Conservation (phyloP, 1,140 invertebrate genomes). For the Drosophila pandora region DNA sequence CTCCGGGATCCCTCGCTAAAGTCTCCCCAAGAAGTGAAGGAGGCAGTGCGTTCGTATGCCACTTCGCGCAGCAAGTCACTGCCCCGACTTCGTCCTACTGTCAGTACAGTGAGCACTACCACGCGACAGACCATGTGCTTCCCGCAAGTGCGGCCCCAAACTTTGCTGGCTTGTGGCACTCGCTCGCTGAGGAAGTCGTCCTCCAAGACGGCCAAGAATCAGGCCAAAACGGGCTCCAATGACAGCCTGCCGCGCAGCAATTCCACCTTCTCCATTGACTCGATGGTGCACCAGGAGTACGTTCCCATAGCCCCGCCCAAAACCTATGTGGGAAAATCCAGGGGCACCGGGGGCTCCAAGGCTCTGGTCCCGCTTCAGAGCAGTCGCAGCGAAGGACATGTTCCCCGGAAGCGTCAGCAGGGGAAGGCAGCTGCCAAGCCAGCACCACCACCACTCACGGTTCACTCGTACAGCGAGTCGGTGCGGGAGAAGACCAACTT, state of each 20-base stretch:
- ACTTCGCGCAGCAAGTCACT: conserved; percentile 73
- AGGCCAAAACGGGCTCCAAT: conserved; percentile 50
- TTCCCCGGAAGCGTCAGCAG: conserved; percentile 51
- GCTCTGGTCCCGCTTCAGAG: conserved; percentile 45
- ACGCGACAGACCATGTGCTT: conserved; percentile 74
- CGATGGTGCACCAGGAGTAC: conserved; percentile 55
- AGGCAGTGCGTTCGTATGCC: conserved; percentile 84
- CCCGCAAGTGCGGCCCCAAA: conserved; percentile 57
- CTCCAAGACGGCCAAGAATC: conserved; percentile 33
- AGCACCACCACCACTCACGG: neutral
- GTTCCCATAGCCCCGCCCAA: conserved; percentile 57
- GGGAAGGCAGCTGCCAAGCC: conserved; percentile 10
- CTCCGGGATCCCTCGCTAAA: conserved; percentile 85
- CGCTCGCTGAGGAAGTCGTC: conserved; percentile 45
- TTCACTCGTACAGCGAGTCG: conserved; percentile 54
- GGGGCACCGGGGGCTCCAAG: conserved; percentile 21
- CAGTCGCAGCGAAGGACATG: conserved; percentile 72
- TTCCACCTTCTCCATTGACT: conserved; percentile 81
- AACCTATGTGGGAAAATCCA: conserved; percentile 64
- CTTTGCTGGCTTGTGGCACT: conserved; percentile 54
- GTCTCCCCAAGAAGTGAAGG: conserved; percentile 86
- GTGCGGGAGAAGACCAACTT: conserved; percentile 72
- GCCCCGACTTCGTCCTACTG: conserved; percentile 57
- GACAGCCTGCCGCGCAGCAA: conserved; percentile 76
- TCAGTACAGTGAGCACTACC: conserved; percentile 61